Evolutionary conservation across 2,113 vertebrate species (phyloP).

Genomic region (Laterallus jamaicensis): DNA sequence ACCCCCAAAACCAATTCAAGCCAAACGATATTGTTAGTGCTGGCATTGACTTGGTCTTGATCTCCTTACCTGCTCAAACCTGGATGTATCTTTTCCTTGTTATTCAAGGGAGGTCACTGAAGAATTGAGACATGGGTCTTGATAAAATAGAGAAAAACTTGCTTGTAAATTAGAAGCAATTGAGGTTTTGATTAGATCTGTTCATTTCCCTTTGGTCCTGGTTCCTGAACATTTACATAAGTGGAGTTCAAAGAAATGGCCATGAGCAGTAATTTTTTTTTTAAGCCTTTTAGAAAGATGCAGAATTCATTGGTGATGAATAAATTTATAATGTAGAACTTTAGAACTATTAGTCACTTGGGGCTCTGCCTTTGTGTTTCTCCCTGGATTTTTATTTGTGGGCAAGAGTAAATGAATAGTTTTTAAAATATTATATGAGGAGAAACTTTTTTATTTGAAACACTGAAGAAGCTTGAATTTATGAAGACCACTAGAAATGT

Average conservation of each 20-base stretch:
- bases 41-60: not conserved
- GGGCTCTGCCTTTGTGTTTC: not conserved
- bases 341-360: not conserved
- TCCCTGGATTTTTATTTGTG: not conserved
- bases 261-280: not conserved
- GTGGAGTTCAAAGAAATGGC: constrained; percentile 47
- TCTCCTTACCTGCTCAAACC: not conserved
- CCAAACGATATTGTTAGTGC: not conserved
- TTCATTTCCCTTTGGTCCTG: constrained; percentile 23
- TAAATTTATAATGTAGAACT: constrained; percentile 7
- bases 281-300: not conserved
- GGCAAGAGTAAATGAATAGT: not conserved
- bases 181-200: constrained; percentile 40
- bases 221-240: constrained; percentile 21
- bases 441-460: not conserved
- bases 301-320: constrained; percentile 21
- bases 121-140: not conserved
- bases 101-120: not conserved
- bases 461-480: not conserved
- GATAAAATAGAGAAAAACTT: not conserved
- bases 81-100: not conserved
- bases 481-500: not conserved
- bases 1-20: not conserved
- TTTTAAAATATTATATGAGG: not conserved
- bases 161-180: constrained; percentile 29